phyloP scores from a whole-genome alignment of 2,113 vertebrate species.

The Cyanocitta stelleri region DNA sequence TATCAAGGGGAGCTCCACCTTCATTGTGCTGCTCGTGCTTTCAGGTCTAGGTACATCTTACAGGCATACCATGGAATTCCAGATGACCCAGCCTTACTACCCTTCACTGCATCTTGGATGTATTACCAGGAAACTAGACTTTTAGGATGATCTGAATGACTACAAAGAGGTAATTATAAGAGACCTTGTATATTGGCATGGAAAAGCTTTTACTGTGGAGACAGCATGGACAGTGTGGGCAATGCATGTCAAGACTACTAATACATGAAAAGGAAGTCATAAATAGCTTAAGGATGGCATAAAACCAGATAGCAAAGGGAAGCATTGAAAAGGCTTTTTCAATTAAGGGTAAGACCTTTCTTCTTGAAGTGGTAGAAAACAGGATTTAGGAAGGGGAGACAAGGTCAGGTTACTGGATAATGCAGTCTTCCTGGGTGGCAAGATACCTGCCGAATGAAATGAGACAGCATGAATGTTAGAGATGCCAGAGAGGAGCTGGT shows the following conservation, averaged over 20 bases:
- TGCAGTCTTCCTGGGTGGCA: background rate
- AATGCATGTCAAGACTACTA: background rate
- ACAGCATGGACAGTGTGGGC: background rate
- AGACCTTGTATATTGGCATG: background rate
- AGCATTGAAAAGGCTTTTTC: background rate
- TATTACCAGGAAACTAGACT: background rate
- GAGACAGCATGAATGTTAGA: background rate
- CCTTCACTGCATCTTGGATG: background rate
- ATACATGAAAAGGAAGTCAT: background rate
- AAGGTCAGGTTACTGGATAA: background rate
- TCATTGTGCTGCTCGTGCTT: fast-evolving
- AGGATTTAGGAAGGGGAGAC: background rate
- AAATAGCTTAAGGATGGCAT: background rate
- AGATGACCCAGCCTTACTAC: background rate
- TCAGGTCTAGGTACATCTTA: background rate
- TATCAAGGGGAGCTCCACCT: background rate
- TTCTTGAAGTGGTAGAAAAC: background rate
- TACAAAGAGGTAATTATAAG: background rate
- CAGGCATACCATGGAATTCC: background rate
- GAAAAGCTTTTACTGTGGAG: background rate
- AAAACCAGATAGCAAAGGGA: background rate
- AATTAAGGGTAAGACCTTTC: background rate
- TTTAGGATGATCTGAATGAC: background rate
- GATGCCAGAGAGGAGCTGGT: background rate
- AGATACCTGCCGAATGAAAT: background rate